These are phyloP conservation scores for Sinella curviseta DNA, from an alignment of 1,140 invertebrate genomes.

Conservation along the genomic window DNA sequence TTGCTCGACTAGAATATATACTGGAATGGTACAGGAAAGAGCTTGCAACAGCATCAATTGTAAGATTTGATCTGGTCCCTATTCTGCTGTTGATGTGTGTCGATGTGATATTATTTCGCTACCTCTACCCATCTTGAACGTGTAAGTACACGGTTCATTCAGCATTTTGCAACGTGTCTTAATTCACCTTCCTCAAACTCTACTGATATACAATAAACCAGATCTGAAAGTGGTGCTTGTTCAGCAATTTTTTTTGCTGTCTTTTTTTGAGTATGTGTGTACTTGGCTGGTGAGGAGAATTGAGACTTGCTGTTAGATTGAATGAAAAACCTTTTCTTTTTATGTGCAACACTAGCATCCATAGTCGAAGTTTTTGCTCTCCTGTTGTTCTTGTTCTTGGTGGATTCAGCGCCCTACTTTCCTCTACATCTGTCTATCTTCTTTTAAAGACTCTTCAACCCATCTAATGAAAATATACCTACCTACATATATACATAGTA, in stretches of 20 bases:
- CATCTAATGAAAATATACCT: not conserved
- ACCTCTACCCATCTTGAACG: too few species aligned
- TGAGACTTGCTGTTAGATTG: too few species aligned
- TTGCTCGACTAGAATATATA: too few species aligned
- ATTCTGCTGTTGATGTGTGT: too few species aligned
- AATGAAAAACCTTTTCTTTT: not conserved
- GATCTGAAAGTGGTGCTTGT: too few species aligned
- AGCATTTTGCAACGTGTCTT: not conserved
- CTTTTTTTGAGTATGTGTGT: too few species aligned
- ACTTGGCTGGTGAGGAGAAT: not conserved
- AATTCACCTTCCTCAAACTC: not conserved
- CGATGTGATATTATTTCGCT: too few species aligned
- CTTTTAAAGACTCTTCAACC: not conserved
- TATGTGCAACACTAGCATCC: not conserved
- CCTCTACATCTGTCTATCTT: not conserved
- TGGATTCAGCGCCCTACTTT: not conserved
- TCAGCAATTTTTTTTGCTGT: not conserved
- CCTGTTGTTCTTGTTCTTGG: not conserved
- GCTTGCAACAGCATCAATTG: too few species aligned
- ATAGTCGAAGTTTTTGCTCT: too few species aligned
- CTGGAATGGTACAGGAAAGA: too few species aligned
- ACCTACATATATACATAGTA: not conserved
- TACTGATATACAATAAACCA: too few species aligned
- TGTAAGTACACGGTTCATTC: not conserved
- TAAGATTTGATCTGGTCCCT: too few species aligned